Conservation (phyloP, 2,888 invertebrate species). For the Nudaria mundana region DNA sequence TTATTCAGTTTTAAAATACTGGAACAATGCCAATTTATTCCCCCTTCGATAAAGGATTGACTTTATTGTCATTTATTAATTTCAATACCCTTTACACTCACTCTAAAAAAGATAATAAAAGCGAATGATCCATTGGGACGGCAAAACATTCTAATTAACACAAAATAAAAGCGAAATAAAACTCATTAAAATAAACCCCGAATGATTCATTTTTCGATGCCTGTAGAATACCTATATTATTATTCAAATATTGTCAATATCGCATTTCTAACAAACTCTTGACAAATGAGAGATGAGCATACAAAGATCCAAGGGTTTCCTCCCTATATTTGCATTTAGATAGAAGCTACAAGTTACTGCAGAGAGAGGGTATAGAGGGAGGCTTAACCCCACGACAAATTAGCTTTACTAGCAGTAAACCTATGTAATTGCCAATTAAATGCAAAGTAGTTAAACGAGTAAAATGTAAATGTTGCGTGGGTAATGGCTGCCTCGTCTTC, state of each 20-base stretch:
- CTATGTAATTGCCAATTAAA: slow-evolving; percentile 42
- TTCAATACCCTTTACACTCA: not conserved
- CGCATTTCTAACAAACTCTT: slow-evolving; percentile 48
- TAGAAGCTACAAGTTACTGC: slow-evolving; percentile 68
- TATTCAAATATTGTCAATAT: slow-evolving; percentile 37
- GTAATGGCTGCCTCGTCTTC: slow-evolving; percentile 3
- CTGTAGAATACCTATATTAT: slow-evolving; percentile 15
- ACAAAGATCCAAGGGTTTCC: slow-evolving; percentile 63
- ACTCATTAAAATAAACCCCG: slow-evolving; percentile 8
- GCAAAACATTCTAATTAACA: not conserved
- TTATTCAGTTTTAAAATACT: no score
- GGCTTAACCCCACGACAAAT: slow-evolving; percentile 46
- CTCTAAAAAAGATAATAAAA: not conserved
- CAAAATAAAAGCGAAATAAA: slow-evolving; percentile 5
- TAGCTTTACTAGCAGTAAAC: slow-evolving; percentile 47
- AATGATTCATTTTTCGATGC: slow-evolving; percentile 17
- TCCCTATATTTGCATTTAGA: slow-evolving; percentile 73
- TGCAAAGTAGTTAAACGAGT: slow-evolving; percentile 25
- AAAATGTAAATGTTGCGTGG: slow-evolving; percentile 17
- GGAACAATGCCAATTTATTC: not conserved
- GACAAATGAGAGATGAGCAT: slow-evolving; percentile 70
- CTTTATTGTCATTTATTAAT: not conserved
- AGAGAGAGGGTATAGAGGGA: slow-evolving; percentile 23
- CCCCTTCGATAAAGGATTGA: not conserved
- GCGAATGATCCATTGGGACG: not conserved